These are phyloP conservation scores for Laterallus jamaicensis DNA, from an alignment of 2,113 vertebrate species.

Conservation along the genomic window DNA sequence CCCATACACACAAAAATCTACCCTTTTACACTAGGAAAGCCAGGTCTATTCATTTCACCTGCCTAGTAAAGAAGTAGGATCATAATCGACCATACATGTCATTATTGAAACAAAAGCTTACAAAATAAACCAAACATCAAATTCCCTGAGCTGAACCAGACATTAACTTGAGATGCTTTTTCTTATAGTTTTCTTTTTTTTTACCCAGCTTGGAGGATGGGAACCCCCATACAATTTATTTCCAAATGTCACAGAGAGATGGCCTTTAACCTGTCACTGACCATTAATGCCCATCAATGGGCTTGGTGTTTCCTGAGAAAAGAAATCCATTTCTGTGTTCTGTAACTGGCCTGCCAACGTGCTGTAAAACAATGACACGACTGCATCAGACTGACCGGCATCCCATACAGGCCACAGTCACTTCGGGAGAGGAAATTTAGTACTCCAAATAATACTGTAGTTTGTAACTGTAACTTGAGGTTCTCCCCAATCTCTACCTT, in stretches of 20 bases:
- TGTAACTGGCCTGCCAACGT: neutral
- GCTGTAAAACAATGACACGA: neutral
- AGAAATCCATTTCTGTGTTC: neutral
- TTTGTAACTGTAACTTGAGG: neutral
- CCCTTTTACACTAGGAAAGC: neutral
- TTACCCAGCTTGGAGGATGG: neutral
- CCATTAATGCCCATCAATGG: neutral
- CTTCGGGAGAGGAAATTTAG: neutral
- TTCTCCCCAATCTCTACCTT: neutral
- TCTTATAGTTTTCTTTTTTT: neutral
- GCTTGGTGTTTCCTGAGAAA: neutral
- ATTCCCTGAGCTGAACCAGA: neutral
- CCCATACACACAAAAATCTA: neutral
- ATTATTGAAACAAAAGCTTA: neutral
- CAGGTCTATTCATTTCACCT: neutral
- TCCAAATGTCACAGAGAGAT: neutral
- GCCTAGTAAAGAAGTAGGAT: neutral
- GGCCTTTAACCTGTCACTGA: neutral
- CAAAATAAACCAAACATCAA: neutral
- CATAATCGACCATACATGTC: neutral
- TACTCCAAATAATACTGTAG: neutral
- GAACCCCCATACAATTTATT: neutral
- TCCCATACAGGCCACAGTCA: neutral
- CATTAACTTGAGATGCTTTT: neutral
- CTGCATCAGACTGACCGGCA: fast-evolving